Evolutionary conservation across 2,797 vertebrate species (phyloP), one percentile per base, ranked within the genome.

Genomic region (Catharus ustulatus): DNA sequence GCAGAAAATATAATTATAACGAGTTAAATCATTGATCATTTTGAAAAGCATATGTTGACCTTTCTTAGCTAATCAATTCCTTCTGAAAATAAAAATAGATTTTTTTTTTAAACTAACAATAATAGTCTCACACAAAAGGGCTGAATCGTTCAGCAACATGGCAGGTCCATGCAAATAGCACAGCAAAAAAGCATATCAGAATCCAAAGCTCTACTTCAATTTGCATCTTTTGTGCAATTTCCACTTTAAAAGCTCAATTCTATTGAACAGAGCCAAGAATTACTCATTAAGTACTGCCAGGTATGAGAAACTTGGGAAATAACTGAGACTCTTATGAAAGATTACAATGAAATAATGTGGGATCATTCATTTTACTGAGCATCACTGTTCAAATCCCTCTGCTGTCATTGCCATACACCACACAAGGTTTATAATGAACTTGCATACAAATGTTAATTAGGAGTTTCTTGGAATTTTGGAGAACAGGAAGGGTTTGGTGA

Each of bases 231-330:
- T 51, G 36, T 75, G 32, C 54, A 67, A 72, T 72, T 83, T 87
- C 58, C 75, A 49, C 32, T 75, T 86, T 13, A 58, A 87, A 92
- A 84, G 12, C n/a, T 78, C 54, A 4, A n/a, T 80, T 94, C 69
- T 78, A 71, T 3, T 58, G 19, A 91, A n/a, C 40, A 55, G 43
- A 78, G 58, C 43, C 43, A 76, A 84, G 26, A 61, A 6, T 89
- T 32, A 58, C 51, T 85, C 32, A 87, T 87, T 88, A 58, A 92
- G 45, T 57, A 82, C 22, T 24, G 59, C 72, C 78, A 90, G 45
- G 57, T 84, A 95, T 29, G 71, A 92, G 92, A 87, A 93, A 79
- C 92, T 67, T 89, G 93, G 95, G 95, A 96, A 95, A 96, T 93
- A 93, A 95, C 38, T 36, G 49, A 73, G 80, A 46, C 57, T 82